A percentile compares a stretch with the other conserved stretches of the same genome.
Evolutionary conservation across 2,888 invertebrate genomes (phyloP).

Genomic region (Phengaris arion): DNA sequence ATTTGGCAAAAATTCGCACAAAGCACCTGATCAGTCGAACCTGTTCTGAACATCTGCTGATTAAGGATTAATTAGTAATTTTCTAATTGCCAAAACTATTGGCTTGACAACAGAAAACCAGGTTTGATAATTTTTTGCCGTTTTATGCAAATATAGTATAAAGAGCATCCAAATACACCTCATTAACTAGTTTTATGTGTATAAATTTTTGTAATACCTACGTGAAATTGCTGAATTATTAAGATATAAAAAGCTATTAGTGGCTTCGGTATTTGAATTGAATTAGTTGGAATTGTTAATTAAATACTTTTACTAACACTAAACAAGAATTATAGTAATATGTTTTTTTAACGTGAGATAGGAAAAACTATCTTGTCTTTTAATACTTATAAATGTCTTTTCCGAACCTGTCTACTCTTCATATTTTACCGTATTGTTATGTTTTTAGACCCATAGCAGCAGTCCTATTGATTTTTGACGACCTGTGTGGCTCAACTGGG

Average conservation of each 20-base stretch:
- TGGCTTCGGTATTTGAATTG: neutral
- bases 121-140: neutral
- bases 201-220: neutral
- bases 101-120: neutral
- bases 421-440: too few species aligned
- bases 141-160: constrained; percentile 7
- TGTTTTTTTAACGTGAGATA: neutral
- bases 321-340: neutral
- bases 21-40: neutral
- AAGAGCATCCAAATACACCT: neutral
- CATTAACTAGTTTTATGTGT: neutral
- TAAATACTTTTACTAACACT: neutral
- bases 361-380: neutral
- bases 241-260: constrained; percentile 1
- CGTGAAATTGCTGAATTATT: neutral
- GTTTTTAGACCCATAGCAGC: neutral
- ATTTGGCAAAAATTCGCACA: neutral
- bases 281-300: neutral
- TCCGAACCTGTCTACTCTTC: too few species aligned
- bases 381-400: too few species aligned
- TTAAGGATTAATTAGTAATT: constrained; percentile 12
- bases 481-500: too few species aligned
- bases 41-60: constrained; percentile 29
- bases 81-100: neutral
- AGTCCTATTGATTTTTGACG: too few species aligned